Conservation (phyloP, 2,113 vertebrate species). For the Hemicordylus capensis region DNA sequence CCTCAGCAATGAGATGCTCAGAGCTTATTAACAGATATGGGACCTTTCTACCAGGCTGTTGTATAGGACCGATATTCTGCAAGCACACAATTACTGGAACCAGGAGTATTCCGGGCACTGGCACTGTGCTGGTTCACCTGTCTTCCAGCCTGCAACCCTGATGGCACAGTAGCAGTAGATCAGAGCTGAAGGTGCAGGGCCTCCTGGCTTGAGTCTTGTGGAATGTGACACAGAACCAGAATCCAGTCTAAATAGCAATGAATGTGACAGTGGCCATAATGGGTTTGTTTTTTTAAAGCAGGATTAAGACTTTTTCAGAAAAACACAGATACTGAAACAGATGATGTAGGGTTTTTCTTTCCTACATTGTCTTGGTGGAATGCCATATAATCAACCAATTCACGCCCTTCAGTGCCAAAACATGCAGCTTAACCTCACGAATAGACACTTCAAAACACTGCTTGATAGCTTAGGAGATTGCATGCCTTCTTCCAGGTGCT, state of each 20-base stretch:
- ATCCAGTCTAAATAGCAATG: neutral
- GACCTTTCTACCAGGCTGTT: neutral
- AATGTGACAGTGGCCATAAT: neutral
- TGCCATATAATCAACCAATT: slow-evolving; percentile 45
- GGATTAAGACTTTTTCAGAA: slow-evolving; percentile 21
- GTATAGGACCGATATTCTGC: neutral
- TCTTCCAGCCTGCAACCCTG: neutral
- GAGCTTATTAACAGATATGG: neutral
- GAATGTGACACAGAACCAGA: neutral
- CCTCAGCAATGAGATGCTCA: neutral
- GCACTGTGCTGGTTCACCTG: neutral
- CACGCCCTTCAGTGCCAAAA: slow-evolving; percentile 56
- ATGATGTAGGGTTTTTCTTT: slow-evolving; percentile 21
- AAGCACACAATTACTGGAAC: neutral
- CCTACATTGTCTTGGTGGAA: slow-evolving; percentile 44
- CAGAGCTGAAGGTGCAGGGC: neutral
- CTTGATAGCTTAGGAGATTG: slow-evolving; percentile 51
- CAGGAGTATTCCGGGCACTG: neutral
- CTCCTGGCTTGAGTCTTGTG: neutral
- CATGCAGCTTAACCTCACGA: slow-evolving; percentile 38
- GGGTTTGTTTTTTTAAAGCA: neutral
- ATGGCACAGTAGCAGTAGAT: neutral
- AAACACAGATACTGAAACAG: slow-evolving; percentile 40
- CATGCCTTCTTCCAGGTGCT: slow-evolving; percentile 60
- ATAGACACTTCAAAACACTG: slow-evolving; percentile 61